Evolutionary conservation across 2,888 invertebrate species (phyloP), one percentile per base, ranked within the genome.

Genomic region (Tinea trinotella): DNA sequence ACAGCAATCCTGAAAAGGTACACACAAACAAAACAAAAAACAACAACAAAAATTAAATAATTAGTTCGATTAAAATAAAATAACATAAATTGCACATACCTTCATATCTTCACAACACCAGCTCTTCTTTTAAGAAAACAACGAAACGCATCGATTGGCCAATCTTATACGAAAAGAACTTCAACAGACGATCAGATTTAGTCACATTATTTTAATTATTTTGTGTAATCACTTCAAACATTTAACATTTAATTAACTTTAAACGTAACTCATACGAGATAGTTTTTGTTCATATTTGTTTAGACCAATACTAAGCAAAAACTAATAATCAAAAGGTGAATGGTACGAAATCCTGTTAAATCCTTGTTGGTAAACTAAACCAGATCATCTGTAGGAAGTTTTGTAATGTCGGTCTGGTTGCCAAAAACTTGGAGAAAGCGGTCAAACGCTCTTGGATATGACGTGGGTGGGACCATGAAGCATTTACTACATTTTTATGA

Each of bases 401-500:
- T n/a, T n/a, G n/a, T n/a, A n/a, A n/a, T n/a, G n/a, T n/a, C n/a
- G 30, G 6, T 34, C 4, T 52, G 34, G 52, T 34, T 53, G 53
- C 53, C 53, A 53, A 53, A 48, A 53, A 20, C 53, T 12, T 12
- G 40, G 53, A 36, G 53, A 53, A 40, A 53, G n/a, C n/a, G n/a
- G 52, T 35, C 40, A 13, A 3, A 18, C 17, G 12, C 15, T 6
- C 44, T 35, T 22, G n/a, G 20, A 18, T 12, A 17, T 68, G 61
- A 57, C 64, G 66, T 66, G 68, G 74, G 76, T 67, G 74, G n/a
- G 69, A 76, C 70, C 76, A 71, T 71, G 71, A 70, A 62, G 73
- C 76, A 75, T 76, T 80, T 75, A 78, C 70, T 69, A 64, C 66
- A 68, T 68, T 66, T 77, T 76, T 76, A 75, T 71, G 68, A 73